These are phyloP conservation scores for Colletes collaris DNA, from an alignment of 2,888 invertebrate genomes.

Conservation along the genomic window DNA sequence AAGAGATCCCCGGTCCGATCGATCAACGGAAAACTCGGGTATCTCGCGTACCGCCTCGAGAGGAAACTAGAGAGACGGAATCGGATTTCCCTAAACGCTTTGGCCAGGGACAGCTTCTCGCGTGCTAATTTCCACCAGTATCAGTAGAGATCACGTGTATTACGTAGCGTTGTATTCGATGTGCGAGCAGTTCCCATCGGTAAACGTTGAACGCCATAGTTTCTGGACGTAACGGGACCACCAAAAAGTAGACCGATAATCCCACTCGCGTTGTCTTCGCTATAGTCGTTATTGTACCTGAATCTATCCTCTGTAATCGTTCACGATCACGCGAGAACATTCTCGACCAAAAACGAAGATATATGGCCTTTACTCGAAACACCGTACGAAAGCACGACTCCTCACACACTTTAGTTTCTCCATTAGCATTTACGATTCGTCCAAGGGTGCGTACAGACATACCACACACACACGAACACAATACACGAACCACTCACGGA, in stretches of 20 bases:
- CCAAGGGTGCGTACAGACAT: conserved; percentile 41
- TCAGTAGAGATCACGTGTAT: conserved; percentile 1
- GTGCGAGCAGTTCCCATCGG: conserved; percentile 4
- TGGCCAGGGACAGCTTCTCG: not conserved
- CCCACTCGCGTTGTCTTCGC: not conserved
- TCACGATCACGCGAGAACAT: not conserved
- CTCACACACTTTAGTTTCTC: conserved; percentile 30
- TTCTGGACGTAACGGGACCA: not conserved
- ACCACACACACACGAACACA: conserved; percentile 14
- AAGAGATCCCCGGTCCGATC: conserved; percentile 67
- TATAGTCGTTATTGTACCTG: not conserved
- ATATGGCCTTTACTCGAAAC: conserved; percentile 25
- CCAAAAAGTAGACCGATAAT: not conserved
- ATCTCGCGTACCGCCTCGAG: conserved; percentile 43
- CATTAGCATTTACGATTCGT: conserved; percentile 28
- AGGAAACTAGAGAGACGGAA: not conserved
- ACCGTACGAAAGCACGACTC: conserved; percentile 39
- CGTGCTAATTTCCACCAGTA: not conserved
- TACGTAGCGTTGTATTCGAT: not conserved
- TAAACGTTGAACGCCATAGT: not conserved
- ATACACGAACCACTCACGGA: conserved; percentile 4
- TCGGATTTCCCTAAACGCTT: not conserved
- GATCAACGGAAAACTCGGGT: conserved; percentile 53
- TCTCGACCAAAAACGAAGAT: conserved; percentile 33
- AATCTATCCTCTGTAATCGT: not conserved